Conservation (phyloP, 2,797 vertebrate species). For the Tangara arthus region DNA sequence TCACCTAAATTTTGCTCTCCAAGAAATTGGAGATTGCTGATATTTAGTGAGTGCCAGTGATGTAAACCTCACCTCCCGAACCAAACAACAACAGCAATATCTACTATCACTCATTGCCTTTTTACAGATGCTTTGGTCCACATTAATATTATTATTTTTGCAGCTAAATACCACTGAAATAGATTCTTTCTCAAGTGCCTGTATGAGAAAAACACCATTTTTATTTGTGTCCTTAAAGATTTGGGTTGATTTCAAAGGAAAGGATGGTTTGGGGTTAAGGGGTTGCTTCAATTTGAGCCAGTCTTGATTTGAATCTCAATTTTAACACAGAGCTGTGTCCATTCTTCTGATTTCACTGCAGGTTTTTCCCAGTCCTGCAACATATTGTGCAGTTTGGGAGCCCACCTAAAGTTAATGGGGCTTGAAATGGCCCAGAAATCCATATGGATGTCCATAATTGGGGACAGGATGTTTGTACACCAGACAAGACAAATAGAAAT, state of each 20-base stretch:
- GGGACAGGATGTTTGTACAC: constrained; percentile 5
- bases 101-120: background rate
- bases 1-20: background rate
- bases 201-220: background rate
- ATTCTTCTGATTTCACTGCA: background rate
- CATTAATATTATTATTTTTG: background rate
- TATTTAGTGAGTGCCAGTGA: background rate
- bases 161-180: background rate
- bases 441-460: background rate
- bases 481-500: constrained; percentile 13
- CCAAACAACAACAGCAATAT: background rate
- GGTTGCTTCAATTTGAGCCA: background rate
- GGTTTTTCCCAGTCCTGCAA: background rate
- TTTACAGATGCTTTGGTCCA: background rate
- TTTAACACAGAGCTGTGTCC: background rate
- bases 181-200: fast-evolving
- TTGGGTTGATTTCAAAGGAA: background rate
- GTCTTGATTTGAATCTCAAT: background rate
- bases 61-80: background rate
- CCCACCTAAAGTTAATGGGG: constrained; percentile 26
- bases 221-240: background rate
- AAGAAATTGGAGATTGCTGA: background rate
- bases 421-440: constrained; percentile 27
- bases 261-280: background rate
- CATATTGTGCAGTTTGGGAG: background rate